phyloP scores from a whole-genome alignment of 2,888 invertebrate genomes.

The Andrena dorsata region DNA sequence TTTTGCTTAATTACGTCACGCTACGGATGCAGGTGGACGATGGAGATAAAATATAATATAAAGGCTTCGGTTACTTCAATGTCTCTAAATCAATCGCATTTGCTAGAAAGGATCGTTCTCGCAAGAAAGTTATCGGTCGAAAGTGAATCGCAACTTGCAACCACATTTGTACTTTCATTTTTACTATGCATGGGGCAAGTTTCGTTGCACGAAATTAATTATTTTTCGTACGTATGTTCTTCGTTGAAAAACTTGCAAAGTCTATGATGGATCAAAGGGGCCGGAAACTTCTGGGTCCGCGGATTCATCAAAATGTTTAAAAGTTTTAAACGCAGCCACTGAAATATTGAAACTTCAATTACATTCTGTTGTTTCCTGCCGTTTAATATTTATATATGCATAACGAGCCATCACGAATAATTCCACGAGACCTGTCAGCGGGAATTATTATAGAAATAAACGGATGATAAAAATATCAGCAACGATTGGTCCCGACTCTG shows the following conservation, averaged over 20 bases:
- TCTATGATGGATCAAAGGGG: neutral
- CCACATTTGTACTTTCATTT: neutral
- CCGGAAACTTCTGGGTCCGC: neutral
- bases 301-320: slow-evolving; percentile 1
- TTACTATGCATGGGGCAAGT: neutral
- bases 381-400: slow-evolving; percentile 7
- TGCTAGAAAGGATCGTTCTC: neutral
- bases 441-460: neutral
- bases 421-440: neutral
- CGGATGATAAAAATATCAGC: slow-evolving; percentile 26
- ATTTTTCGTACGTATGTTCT: neutral
- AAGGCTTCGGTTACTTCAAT: too few relatives aligned
- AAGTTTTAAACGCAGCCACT: neutral
- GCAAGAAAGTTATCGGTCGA: neutral
- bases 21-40: neutral
- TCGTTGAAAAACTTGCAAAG: neutral
- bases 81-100: too few relatives aligned
- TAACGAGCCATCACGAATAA: neutral
- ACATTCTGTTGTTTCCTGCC: neutral
- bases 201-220: neutral
- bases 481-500: slow-evolving; percentile 4
- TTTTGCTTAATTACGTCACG: neutral
- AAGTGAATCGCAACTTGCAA: neutral
- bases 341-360: slow-evolving; percentile 1
- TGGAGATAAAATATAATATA: neutral